Evolutionary conservation across 2,113 vertebrate genomes (phyloP).

Genomic region (Colistium nudipinnis): DNA sequence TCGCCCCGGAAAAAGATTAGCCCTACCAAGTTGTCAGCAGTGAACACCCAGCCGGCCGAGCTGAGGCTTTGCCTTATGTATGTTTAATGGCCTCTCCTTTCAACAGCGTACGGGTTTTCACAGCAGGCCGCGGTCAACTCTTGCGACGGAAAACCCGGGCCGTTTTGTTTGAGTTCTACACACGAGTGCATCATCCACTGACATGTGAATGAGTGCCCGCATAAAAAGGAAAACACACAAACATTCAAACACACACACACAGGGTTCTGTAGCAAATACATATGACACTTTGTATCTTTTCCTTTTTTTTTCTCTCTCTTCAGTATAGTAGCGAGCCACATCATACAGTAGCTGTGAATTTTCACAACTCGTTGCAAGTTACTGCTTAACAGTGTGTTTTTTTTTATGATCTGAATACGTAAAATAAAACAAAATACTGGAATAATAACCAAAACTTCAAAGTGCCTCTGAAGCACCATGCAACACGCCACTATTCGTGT

Average conservation of each 20-base stretch:
- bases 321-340: too few species aligned
- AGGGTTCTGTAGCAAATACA: too few species aligned
- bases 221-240: not conserved
- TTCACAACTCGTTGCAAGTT: too few species aligned
- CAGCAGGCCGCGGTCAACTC: not conserved
- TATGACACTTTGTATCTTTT: too few species aligned
- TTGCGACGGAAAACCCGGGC: not conserved
- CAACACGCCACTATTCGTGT: not conserved
- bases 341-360: too few species aligned
- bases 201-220: not conserved
- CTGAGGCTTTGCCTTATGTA: slow-evolving; percentile 30
- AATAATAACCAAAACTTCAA: not conserved
- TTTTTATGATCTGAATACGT: too few species aligned
- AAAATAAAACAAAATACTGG: too few species aligned
- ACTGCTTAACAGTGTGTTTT: too few species aligned
- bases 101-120: slow-evolving; percentile 1
- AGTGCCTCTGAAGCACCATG: not conserved
- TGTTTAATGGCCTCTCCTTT: slow-evolving; percentile 19
- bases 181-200: not conserved
- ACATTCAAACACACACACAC: not conserved
- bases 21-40: slow-evolving; percentile 48
- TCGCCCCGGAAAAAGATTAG: slow-evolving; percentile 4
- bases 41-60: slow-evolving; percentile 27
- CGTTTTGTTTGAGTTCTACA: not conserved
- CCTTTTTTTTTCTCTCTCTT: too few species aligned